Base-by-base conservation (phyloP, 2,888 invertebrate genomes). In the Agrotis puta region DNA sequence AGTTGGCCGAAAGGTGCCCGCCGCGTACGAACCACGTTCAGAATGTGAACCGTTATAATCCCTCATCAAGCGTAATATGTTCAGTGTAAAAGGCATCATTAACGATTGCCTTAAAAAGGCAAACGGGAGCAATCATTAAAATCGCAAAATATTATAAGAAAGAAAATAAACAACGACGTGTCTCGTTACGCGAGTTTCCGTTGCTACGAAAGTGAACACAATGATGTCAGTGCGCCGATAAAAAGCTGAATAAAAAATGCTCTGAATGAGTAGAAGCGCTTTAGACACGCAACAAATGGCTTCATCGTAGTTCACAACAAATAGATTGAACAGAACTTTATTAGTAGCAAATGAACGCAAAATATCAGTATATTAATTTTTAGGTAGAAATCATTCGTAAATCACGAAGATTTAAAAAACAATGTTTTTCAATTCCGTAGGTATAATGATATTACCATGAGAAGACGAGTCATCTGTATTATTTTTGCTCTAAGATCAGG, bases 61-160 rank as follows among this genome's bases (percentile, higher is more conserved):
- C 94, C 92, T 93, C 95, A 93, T 93, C 94, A 90, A 90, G 90
- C 89, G 90, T 91, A 92, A 91, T 93, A 92, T 91, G 92, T 92
- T 90, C 90, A 91, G 94, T 92, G 93, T 92, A 95, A 95, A 94
- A 94, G 91, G 93, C 94, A 94, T 95, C 94, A 95, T 96, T 95
- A 95, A 94, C 91, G 94, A 94, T 92, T 90, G 89, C 95, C 95
- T 93, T 95, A 93, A 95, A 94, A 95, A 95, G 95, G 93, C 90
- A 91, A 95, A 94, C 92, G 92, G 91, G 94, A 94, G 93, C 95
- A 94, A 93, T 95, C 93, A 95, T 94, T 95, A 94, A 94, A 94
- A 91, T 93, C 91, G 92, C 88, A 90, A 94, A 94, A 94, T 94
- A 94, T 94, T 92, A 91, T 89, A 94, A 93, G 39, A 92, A 92